Percentiles rank a stretch among this genome's conserved stretches.
Evolutionary conservation across 1,140 invertebrate genomes (phyloP).

Genomic region (Daktulosphaira vitifoliae): DNA sequence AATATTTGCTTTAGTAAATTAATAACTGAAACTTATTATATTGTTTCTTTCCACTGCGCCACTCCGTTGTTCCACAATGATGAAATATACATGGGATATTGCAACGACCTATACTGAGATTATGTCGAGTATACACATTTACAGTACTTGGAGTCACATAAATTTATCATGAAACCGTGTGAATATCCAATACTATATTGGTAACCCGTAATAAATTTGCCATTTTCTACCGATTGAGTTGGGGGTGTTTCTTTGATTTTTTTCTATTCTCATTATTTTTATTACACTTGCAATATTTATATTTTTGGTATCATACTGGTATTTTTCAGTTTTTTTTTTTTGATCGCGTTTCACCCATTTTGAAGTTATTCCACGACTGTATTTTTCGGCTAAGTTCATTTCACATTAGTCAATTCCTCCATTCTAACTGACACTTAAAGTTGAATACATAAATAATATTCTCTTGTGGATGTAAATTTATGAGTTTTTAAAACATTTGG

Average conservation of each 20-base stretch:
- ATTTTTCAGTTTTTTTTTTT: slow-evolving; percentile 1
- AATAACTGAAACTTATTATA: slow-evolving; percentile 11
- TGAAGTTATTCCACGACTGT: no score
- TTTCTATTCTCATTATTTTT: not conserved
- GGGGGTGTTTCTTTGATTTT: slow-evolving; percentile 3
- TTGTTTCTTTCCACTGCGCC: slow-evolving; percentile 5
- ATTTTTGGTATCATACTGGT: slow-evolving; percentile 12
- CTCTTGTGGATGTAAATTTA: no score
- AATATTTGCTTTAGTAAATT: not conserved
- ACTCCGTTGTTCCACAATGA: not conserved
- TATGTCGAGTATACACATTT: not conserved
- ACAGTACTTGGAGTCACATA: not conserved
- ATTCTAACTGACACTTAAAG: no score
- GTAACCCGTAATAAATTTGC: slow-evolving; percentile 23
- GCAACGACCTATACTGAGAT: not conserved
- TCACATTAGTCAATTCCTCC: no score
- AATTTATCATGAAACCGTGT: not conserved
- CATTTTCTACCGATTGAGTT: not conserved
- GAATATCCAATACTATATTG: not conserved
- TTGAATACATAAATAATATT: no score
- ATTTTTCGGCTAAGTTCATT: no score
- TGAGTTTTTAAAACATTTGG: no score
- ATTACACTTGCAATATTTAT: not conserved
- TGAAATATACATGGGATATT: slow-evolving; percentile 10
- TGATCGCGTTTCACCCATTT: no score